These are phyloP conservation scores for Lepisosteus osseus DNA, from an alignment of 2,113 vertebrate species.

Conservation along the genomic window DNA sequence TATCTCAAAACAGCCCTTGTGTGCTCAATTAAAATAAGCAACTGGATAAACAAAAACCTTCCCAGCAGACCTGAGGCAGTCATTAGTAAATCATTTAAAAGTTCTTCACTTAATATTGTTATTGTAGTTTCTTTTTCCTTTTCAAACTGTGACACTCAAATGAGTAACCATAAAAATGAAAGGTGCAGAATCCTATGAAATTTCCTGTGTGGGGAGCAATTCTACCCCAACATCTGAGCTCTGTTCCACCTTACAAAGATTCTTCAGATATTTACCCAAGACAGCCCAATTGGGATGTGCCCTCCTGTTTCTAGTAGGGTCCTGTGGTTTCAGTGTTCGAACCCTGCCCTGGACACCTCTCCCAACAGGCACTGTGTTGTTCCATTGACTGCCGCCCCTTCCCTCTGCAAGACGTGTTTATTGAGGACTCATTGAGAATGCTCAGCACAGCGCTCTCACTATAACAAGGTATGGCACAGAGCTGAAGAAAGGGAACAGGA, in stretches of 20 bases:
- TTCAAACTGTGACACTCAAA: no score
- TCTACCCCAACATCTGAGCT: no score
- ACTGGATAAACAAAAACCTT: no score
- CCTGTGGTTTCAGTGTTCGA: slow-evolving; percentile 43
- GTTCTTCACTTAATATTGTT: no score
- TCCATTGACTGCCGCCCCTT: slow-evolving; percentile 46
- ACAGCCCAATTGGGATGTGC: slow-evolving; percentile 66
- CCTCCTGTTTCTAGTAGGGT: slow-evolving; percentile 69
- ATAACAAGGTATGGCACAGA: slow-evolving; percentile 32
- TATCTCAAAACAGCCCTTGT: no score
- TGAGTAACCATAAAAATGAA: no score
- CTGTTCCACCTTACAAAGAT: neutral
- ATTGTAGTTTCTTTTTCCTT: no score
- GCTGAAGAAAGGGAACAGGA: slow-evolving; percentile 21
- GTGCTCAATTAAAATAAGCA: no score
- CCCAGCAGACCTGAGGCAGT: no score
- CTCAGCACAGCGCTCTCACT: slow-evolving; percentile 1
- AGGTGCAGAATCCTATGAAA: no score
- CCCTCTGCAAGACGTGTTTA: slow-evolving; percentile 64
- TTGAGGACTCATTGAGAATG: slow-evolving; percentile 49
- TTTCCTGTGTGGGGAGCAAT: no score
- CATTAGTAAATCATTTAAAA: no score
- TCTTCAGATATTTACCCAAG: slow-evolving; percentile 52
- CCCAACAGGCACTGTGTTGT: slow-evolving; percentile 29
- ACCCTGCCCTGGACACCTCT: neutral